Base-by-base conservation (phyloP, 2,888 invertebrate species). In the Priocnemis perturbator region DNA sequence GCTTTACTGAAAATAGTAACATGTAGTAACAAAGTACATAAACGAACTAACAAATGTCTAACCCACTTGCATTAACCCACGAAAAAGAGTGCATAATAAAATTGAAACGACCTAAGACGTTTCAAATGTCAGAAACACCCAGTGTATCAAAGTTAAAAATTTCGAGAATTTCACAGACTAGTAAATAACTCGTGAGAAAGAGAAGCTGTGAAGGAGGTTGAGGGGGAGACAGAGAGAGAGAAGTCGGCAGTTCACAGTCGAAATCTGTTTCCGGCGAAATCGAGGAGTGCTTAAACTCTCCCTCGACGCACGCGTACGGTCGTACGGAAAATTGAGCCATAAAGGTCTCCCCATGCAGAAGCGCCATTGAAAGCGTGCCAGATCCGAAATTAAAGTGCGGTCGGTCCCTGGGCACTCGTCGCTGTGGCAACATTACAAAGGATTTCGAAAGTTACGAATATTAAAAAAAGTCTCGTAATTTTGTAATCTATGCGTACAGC, bases 361-460 rank as follows among this genome's bases (percentile, higher is more conserved):
- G 47, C 55, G 69, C 61, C 60, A 73, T 70, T 73, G 73, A 73
- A 73, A 67, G 63, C 50, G 67, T 73, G 73, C 73, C 73, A 73
- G 69, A 70, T 67, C 52, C 50, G 61, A 73, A 73, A 73, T 70
- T 67, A 73, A 73, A 73, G 52, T 37, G 56, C 59, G 48, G 37
- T 55, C 37, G 44, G 62, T 60, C 59, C 9, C 47, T 59, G 47
- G 30, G 44, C 17, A 37, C 7, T 11, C 37, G 37, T 37, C 37
- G 11, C 14, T 37, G 50, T n/a, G 50, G 59, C 19, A 45, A 44
- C 45, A 56, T 65, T 61, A 65, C 26, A 58, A 48, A 62, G 62
- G 26, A 64, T 62, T 50, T 11, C 47, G 30, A 17, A 26, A 48
- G 21, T 30, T 47, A 50, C 48, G 59, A 19, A 11, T 20, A 37